Conservation (phyloP, 2,888 invertebrate species). For the Sipha maydis region DNA sequence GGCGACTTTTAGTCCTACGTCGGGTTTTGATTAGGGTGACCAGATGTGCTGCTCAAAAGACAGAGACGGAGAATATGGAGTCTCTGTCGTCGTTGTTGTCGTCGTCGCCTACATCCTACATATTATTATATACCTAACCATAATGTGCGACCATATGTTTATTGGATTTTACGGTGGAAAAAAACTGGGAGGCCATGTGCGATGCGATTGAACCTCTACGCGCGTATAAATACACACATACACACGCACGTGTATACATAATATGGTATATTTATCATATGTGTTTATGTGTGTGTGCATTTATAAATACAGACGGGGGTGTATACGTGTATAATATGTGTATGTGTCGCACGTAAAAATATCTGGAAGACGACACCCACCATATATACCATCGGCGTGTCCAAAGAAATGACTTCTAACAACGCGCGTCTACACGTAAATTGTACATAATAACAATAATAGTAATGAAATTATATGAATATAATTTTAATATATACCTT, state of each 20-base stretch:
- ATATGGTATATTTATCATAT: not conserved
- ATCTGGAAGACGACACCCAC: slow-evolving; percentile 49
- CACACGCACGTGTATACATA: not conserved
- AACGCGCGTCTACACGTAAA: slow-evolving; percentile 4
- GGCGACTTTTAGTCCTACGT: not conserved
- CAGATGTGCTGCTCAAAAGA: slow-evolving; percentile 23
- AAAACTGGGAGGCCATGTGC: slow-evolving; percentile 42
- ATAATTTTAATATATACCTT: too few relatives aligned
- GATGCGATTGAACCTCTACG: slow-evolving; percentile 19
- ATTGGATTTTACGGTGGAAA: slow-evolving; percentile 1
- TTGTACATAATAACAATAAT: not conserved
- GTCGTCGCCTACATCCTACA: not conserved
- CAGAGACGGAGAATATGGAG: slow-evolving; percentile 3
- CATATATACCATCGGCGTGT: not conserved
- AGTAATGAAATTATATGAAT: not conserved
- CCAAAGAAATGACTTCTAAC: not conserved
- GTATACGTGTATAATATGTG: not conserved
- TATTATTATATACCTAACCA: not conserved
- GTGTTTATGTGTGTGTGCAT: not conserved
- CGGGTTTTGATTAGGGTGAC: slow-evolving; percentile 8
- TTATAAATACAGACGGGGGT: slow-evolving; percentile 39
- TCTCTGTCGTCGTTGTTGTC: slow-evolving; percentile 30
- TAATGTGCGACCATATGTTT: slow-evolving; percentile 50
- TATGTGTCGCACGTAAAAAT: slow-evolving; percentile 2
- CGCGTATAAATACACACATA: not conserved